phyloP scores from a whole-genome alignment of 2,888 invertebrate species.

The Synanthedon andrenaeformis region DNA sequence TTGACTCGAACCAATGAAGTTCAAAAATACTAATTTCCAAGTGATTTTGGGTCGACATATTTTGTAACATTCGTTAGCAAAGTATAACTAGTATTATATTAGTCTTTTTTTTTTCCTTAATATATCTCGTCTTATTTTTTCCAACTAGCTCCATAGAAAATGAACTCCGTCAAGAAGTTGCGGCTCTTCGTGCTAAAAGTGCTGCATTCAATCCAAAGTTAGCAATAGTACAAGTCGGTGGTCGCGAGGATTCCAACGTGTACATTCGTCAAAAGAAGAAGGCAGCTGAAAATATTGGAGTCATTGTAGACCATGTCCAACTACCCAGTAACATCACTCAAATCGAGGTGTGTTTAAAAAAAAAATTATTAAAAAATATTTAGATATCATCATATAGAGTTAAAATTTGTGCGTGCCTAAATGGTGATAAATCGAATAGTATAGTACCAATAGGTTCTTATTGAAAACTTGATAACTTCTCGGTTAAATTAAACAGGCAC shows the following conservation, averaged over 20 bases:
- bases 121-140: no score
- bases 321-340: conserved; percentile 86
- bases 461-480: no score
- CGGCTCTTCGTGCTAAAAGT: conserved; percentile 62
- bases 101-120: no score
- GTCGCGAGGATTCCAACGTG: conserved; percentile 96
- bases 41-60: no score
- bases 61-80: not conserved
- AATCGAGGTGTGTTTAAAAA: conserved; percentile 67
- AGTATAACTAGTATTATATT: not conserved
- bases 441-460: no score
- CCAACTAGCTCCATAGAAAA: conserved; percentile 76
- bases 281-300: conserved; percentile 92
- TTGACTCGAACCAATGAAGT: no score
- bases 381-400: no score
- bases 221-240: conserved; percentile 96
- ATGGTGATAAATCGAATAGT: no score
- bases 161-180: conserved; percentile 76
- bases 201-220: conserved; percentile 80
- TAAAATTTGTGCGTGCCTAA: no score
- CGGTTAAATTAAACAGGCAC: no score
- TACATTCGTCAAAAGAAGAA: conserved; percentile 97
- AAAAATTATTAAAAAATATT: not conserved
- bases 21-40: no score
- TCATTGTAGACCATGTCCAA: conserved; percentile 82